Evolutionary conservation across 2,113 vertebrate genomes (phyloP), one percentile per base, ranked within the genome.

Genomic region (Panthera uncia): DNA sequence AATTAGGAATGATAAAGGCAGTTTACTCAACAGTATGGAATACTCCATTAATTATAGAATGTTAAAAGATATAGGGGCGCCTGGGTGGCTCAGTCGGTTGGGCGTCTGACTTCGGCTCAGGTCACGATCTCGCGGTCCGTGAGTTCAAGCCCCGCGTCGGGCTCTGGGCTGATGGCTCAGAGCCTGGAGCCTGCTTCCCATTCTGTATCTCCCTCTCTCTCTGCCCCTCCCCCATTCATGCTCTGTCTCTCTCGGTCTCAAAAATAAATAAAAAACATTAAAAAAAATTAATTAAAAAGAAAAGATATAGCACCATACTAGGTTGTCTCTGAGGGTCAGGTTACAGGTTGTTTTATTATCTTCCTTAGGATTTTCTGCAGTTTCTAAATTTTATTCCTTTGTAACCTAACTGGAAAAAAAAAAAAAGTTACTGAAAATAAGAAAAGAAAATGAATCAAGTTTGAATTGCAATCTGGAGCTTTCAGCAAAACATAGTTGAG

Each of bases 331-430:
- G 16, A 21, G 4, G 8, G 23, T 89, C 8, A 86, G 19, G 73
- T 66, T 91, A 57, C 3, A 94, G 25, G 1, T 71, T 57, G 18
- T 76, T 92, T 79, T 55, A 73, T 31, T 96, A 95, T 29, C 27
- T 83, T 94, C 33, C n/a, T 93, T 86, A 68, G 90, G 23, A 61
- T 84, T 92, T 84, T 90, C 48, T 50, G 7, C 16, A 78, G 86
- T 74, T 91, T 86, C 48, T 93, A 23, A 93, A 83, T 82, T 96
- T 79, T 90, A 71, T 85, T 89, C 7, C 66, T 97, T 92, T 91
- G 27, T 78, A 31, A 86, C 25, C 19, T 86, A 92, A 80, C 85
- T 83, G 91, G 33, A n/a, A 63, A 69, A 50, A 52, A 94, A 52
- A 94, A n/a, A 36, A 89, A 71, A 33, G 12, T 74, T 81, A 45